phyloP scores from a whole-genome alignment of 2,113 vertebrate genomes.

The Drymodes brunneopygia region DNA sequence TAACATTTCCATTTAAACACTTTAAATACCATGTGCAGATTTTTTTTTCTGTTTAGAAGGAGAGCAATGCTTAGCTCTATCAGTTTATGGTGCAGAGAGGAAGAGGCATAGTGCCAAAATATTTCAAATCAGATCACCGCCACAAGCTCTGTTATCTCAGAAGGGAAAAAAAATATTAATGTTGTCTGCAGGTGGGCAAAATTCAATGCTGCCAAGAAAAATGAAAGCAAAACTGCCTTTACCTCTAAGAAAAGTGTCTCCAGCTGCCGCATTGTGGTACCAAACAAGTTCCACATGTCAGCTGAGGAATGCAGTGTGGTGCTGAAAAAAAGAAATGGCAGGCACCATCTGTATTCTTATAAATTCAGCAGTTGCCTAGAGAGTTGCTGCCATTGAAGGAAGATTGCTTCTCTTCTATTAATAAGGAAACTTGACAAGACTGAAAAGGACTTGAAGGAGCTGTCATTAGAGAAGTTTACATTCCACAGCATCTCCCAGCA shows the following conservation, averaged over 20 bases:
- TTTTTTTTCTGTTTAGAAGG: not conserved
- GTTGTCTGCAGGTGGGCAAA: constrained; percentile 51
- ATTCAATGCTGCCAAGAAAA: constrained; percentile 49
- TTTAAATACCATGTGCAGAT: not conserved
- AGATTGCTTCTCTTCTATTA: constrained; percentile 37
- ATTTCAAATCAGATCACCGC: constrained; percentile 35
- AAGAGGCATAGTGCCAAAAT: constrained; percentile 8
- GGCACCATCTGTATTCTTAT: constrained; percentile 52
- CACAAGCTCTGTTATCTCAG: not conserved
- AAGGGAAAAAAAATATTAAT: constrained; percentile 4
- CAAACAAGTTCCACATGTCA: constrained; percentile 62
- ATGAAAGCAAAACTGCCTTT: constrained; percentile 45
- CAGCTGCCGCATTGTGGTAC: constrained; percentile 43
- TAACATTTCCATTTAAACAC: not conserved
- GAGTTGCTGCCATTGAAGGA: constrained; percentile 46
- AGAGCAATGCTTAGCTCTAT: not conserved
- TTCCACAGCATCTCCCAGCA: constrained; percentile 12
- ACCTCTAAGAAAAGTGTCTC: constrained; percentile 41
- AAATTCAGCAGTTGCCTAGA: constrained; percentile 46
- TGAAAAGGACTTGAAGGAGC: constrained; percentile 19
- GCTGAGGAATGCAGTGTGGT: not conserved
- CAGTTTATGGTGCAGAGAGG: not conserved
- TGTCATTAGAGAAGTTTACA: constrained; percentile 7
- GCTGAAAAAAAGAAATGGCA: constrained; percentile 48
- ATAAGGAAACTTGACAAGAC: constrained; percentile 42